Base-by-base conservation (phyloP, 2,888 invertebrate genomes). In the Acholoe squamosa region DNA sequence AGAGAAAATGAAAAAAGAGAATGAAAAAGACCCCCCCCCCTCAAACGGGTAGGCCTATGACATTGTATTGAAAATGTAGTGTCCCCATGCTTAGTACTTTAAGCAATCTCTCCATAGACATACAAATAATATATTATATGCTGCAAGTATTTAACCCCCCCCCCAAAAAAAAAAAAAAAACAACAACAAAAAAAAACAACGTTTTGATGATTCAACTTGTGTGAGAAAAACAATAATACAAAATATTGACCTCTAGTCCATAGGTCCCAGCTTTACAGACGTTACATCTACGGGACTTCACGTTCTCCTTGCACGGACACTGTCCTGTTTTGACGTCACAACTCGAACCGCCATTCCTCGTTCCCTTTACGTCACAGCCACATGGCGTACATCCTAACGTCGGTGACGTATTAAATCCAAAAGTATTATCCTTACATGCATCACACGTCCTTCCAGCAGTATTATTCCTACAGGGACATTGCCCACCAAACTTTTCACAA, bases 391-490 rank as follows among this genome's bases (percentile, higher is more conserved):
- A 92, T 19, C 91, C 92, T 0, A 34, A 31, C n/a, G 33, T 31
- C 5, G 31, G 28, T n/a, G 88, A 77, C 91, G 97, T 97, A 92
- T 98, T 98, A 33, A 98, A 97, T 95, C 99, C 98, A 94, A 97
- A 97, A 95, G 98, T 99, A 95, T 99, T 99, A 95, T 99, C 99
- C 96, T 98, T 97, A 95, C 99, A 99, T 76, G 98, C 97, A 96
- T 99, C 98, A 96, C 99, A 99, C 33, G 97, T 97, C 67, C 98
- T 96, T 0, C 99, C 99, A 95, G 99, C 99, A 0, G 99, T 99
- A 95, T 96, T 96, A 34, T 94, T 94, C 51, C 95, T 94, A 94
- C 97, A 97, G 10, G 95, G 94, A 96, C 99, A 99, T 92, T 94
- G 92, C 3, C 95, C 96, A 56, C 93, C 92, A 10, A 33, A 52